Evolutionary conservation across 2,888 invertebrate genomes (phyloP).

Genomic region (Lissonota sp.): DNA sequence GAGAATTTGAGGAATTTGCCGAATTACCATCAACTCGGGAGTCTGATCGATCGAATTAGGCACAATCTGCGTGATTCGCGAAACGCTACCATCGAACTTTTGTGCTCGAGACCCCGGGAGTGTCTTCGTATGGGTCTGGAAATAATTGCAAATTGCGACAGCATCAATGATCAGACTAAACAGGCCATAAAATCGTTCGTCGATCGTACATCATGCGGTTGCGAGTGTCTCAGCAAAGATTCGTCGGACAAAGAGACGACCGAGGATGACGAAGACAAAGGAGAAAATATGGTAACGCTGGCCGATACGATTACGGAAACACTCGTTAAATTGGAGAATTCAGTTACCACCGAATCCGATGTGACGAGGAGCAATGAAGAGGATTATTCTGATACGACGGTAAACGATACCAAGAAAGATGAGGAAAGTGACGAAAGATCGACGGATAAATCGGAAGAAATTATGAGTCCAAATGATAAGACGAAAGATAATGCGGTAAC

Average conservation of each 20-base stretch:
- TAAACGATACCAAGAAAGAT: no score
- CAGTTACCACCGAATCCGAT: no score
- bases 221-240: conserved; percentile 1
- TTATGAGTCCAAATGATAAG: not conserved
- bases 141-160: conserved; percentile 56
- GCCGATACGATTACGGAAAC: no score
- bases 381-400: no score
- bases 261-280: not conserved
- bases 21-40: conserved; percentile 36
- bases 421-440: not conserved
- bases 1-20: conserved; percentile 60
- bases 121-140: conserved; percentile 67
- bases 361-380: no score
- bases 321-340: no score
- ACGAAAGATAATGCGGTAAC: not conserved
- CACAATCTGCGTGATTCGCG: conserved; percentile 51
- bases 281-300: no score
- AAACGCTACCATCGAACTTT: conserved; percentile 65
- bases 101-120: conserved; percentile 67
- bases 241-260: not conserved
- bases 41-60: conserved; percentile 44
- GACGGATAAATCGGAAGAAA: not conserved
- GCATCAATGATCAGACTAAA: conserved; percentile 49
- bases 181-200: conserved; percentile 34
- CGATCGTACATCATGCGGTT: conserved; percentile 19